phyloP scores from a whole-genome alignment of 53 echinoderm and acorn worm species.

The Actinopyga echinites region DNA sequence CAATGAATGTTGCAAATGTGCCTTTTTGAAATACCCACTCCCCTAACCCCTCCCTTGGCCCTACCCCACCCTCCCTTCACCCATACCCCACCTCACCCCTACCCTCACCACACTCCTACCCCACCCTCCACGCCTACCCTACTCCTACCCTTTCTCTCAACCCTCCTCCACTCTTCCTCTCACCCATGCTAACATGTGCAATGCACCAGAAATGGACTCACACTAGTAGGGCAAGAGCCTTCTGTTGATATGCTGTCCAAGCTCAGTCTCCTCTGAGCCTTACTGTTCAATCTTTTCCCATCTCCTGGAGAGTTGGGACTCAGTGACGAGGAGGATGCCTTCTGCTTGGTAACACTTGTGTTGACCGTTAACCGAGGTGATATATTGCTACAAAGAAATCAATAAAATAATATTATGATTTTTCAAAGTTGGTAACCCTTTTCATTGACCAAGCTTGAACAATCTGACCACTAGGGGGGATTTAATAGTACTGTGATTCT shows the following conservation, averaged over 20 bases:
- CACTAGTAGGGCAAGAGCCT: conserved; percentile 58
- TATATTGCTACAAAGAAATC: neutral
- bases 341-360: conserved; percentile 40
- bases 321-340: conserved; percentile 37
- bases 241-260: conserved; percentile 91
- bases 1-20: too few species aligned
- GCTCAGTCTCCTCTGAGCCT: conserved; percentile 72
- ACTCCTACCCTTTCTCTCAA: neutral
- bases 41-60: too few species aligned
- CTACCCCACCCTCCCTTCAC: neutral
- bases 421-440: too few species aligned
- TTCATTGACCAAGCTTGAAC: too few species aligned
- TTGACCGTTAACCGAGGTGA: neutral
- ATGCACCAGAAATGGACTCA: neutral
- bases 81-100: neutral
- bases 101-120: neutral
- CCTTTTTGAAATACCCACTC: too few species aligned
- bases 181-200: neutral
- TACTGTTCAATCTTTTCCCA: neutral
- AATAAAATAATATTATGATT: too few species aligned
- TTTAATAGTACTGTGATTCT: too few species aligned
- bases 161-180: neutral
- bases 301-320: conserved; percentile 37
- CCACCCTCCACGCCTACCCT: neutral
- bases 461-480: too few species aligned